Evolutionary conservation across 1,140 invertebrate species (phyloP).

Genomic region (Copidosoma floridanum): DNA sequence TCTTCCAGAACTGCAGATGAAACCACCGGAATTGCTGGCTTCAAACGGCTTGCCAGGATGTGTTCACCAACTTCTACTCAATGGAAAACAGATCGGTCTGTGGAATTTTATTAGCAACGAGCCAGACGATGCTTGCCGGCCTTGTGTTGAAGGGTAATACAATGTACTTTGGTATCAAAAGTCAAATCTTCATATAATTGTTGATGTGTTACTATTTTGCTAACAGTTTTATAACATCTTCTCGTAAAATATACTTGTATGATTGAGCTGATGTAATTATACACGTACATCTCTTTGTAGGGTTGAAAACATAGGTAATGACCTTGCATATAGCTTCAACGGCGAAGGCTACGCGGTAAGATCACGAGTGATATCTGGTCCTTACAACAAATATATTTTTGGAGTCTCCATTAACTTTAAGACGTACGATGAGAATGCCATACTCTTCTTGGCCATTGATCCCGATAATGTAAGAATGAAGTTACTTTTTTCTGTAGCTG

Average conservation of each 20-base stretch:
- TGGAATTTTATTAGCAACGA: conserved; percentile 79
- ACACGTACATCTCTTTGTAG: too few relatives aligned
- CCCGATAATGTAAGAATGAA: conserved; percentile 60
- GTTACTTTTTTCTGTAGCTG: too few relatives aligned
- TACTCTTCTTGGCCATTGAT: conserved; percentile 82
- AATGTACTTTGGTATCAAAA: too few relatives aligned
- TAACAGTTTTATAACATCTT: too few relatives aligned
- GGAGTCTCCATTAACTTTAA: conserved; percentile 78
- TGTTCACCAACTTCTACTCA: conserved; percentile 73
- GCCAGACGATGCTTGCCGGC: conserved; percentile 67
- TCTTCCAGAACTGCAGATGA: conserved; percentile 55
- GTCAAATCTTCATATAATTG: too few relatives aligned
- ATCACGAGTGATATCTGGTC: conserved; percentile 60
- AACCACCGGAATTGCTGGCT: conserved; percentile 51
- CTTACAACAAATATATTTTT: conserved; percentile 71
- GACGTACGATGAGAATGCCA: conserved; percentile 84
- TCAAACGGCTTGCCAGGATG: conserved; percentile 68
- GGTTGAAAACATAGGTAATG: conserved; percentile 56
- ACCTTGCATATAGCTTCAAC: conserved; percentile 66
- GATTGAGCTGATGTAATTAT: too few relatives aligned
- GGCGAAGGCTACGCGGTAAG: conserved; percentile 78
- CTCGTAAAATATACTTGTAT: too few relatives aligned
- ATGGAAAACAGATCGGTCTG: conserved; percentile 77
- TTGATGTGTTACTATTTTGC: too few relatives aligned
- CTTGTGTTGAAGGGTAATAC: conserved; percentile 75